Conservation (phyloP, 2,888 invertebrate genomes). For the Hirtodrosophila alboralis region DNA sequence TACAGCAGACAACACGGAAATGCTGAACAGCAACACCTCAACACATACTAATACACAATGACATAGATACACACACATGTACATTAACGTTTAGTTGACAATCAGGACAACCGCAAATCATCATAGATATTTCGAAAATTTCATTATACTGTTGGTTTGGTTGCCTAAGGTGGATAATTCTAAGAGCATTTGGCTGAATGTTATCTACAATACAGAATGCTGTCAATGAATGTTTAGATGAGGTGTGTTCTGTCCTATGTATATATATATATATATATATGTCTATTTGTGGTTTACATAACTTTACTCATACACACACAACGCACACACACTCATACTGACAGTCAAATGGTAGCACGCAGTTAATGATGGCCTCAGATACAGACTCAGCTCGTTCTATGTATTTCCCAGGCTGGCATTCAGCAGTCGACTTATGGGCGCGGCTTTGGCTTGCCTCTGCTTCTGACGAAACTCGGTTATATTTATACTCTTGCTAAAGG, state of each 20-base stretch:
- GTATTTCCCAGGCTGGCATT: constrained; percentile 43
- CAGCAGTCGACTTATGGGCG: constrained; percentile 39
- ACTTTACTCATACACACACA: constrained; percentile 28
- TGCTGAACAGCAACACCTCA: constrained; percentile 31
- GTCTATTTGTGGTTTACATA: constrained; percentile 32
- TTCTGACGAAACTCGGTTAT: constrained; percentile 23
- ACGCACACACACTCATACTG: constrained; percentile 10
- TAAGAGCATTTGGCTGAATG: constrained; percentile 70
- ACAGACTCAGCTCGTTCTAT: constrained; percentile 8
- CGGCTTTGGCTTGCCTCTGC: constrained; percentile 14
- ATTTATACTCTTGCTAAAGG: too few species aligned
- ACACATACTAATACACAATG: constrained; percentile 12
- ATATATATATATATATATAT: constrained; percentile 4
- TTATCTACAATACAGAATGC: constrained; percentile 71
- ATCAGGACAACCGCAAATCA: constrained; percentile 70
- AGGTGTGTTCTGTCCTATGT: constrained; percentile 61
- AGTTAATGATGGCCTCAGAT: constrained; percentile 68
- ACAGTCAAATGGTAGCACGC: constrained; percentile 28
- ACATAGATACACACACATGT: constrained; percentile 1
- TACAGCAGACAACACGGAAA: constrained; percentile 53
- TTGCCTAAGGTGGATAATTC: constrained; percentile 51
- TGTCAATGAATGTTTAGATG: constrained; percentile 71
- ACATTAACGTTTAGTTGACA: constrained; percentile 15
- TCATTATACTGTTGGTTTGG: constrained; percentile 64
- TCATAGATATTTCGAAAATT: constrained; percentile 79